phyloP scores from a whole-genome alignment of 1,140 invertebrate genomes.

The Rhagoletis pomonella region DNA sequence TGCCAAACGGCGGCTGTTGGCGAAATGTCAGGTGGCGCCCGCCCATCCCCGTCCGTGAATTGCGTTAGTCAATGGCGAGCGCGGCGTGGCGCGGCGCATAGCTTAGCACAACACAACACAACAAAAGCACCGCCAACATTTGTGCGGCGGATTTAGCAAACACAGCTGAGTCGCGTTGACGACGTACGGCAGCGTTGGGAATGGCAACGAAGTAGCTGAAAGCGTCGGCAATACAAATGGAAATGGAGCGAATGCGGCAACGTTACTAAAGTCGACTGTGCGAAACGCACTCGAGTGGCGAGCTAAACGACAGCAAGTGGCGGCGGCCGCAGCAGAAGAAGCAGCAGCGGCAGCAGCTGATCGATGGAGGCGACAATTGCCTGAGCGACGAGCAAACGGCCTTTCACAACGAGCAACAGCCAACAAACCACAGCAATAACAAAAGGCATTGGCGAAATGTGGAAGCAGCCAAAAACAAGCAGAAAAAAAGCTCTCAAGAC shows the following conservation, averaged over 20 bases:
- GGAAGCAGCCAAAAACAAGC: neutral
- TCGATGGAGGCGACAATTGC: conserved; percentile 48
- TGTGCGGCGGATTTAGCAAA: conserved; percentile 61
- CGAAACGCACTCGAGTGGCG: conserved; percentile 45
- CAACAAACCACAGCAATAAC: conserved; percentile 27
- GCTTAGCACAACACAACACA: neutral
- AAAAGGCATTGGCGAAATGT: conserved; percentile 28
- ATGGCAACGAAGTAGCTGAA: neutral
- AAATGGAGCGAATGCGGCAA: neutral
- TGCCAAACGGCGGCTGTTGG: conserved; percentile 64
- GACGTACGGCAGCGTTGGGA: conserved; percentile 10
- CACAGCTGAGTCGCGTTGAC: conserved; percentile 57
- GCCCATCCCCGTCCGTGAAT: neutral
- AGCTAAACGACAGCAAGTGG: conserved; percentile 17
- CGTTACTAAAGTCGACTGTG: neutral
- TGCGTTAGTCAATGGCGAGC: neutral
- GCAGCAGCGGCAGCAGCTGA: conserved; percentile 26
- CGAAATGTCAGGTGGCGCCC: conserved; percentile 64
- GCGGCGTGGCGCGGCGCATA: neutral
- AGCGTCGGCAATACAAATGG: conserved; percentile 24
- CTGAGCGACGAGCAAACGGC: conserved; percentile 47
- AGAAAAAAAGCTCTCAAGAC: neutral
- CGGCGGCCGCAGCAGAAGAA: neutral
- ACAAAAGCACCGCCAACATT: conserved; percentile 23
- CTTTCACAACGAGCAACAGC: conserved; percentile 28